Conservation (phyloP, 2,888 invertebrate species). For the Beris morrisii region DNA sequence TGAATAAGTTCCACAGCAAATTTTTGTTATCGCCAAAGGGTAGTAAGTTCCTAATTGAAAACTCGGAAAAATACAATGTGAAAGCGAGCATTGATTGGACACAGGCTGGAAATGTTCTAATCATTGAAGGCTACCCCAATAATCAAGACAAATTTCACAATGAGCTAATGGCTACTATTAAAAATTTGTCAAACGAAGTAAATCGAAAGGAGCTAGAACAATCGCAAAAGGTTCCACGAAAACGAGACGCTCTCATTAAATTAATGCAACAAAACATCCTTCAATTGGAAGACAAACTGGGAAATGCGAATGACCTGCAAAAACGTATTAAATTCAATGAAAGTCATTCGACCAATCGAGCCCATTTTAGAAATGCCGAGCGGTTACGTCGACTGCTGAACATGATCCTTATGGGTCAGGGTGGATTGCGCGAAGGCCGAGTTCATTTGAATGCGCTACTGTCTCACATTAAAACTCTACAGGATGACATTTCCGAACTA, state of each 20-base stretch:
- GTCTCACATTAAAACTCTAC: conserved; percentile 49
- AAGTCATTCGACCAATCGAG: conserved; percentile 55
- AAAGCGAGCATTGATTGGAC: conserved; percentile 51
- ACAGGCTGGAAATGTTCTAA: conserved; percentile 56
- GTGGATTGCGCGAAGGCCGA: conserved; percentile 60
- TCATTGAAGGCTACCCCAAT: conserved; percentile 58
- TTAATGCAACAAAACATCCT: conserved; percentile 50
- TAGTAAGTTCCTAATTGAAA: conserved; percentile 55
- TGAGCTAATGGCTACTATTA: conserved; percentile 56
- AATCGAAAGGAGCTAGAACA: conserved; percentile 45
- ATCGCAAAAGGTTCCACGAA: conserved; percentile 49
- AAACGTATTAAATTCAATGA: conserved; percentile 57
- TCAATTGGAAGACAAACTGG: conserved; percentile 53
- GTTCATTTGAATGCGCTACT: conserved; percentile 57
- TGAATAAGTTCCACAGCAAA: conserved; percentile 58
- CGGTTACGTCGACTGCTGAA: conserved; percentile 59
- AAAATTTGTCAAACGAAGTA: conserved; percentile 43
- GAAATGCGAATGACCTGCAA: conserved; percentile 59
- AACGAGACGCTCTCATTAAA: conserved; percentile 48
- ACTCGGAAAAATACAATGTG: conserved; percentile 52
- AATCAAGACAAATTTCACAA: conserved; percentile 61
- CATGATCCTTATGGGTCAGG: conserved; percentile 64
- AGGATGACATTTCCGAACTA: conserved; percentile 46
- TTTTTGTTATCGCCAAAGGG: conserved; percentile 59
- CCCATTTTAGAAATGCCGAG: conserved; percentile 56